phyloP scores from a whole-genome alignment of 1,140 invertebrate species.

The Adoxophyes honmai region DNA sequence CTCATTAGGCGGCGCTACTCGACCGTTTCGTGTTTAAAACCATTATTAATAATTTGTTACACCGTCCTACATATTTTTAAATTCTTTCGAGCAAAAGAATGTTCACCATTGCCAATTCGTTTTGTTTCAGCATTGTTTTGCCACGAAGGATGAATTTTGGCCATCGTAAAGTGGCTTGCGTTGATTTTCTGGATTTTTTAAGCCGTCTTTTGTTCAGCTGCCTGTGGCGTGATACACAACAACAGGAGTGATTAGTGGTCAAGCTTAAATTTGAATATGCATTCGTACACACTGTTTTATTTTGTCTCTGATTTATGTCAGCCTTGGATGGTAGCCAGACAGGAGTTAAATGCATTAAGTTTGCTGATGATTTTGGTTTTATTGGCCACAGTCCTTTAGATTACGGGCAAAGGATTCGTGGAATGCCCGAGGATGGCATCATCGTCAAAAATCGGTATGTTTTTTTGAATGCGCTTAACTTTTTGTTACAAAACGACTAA shows the following conservation, averaged over 20 bases:
- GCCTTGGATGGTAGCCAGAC: constrained; percentile 10
- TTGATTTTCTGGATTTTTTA: constrained; percentile 4
- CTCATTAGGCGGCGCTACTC: constrained; percentile 18
- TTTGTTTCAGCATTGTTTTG: constrained; percentile 13
- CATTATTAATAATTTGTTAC: constrained; percentile 25
- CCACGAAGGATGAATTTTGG: neutral
- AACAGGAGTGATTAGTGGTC: neutral
- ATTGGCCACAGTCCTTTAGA: constrained; percentile 3
- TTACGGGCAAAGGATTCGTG: constrained; percentile 6
- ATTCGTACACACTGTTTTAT: neutral
- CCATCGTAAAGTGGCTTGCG: neutral
- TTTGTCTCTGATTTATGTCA: constrained; percentile 4
- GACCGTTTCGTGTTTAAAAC: constrained; percentile 19
- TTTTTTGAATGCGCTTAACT: constrained; percentile 8
- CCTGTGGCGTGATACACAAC: neutral
- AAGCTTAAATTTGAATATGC: constrained; percentile 8
- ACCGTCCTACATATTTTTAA: constrained; percentile 23
- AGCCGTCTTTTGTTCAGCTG: neutral
- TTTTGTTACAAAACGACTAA: neutral
- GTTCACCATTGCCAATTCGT: constrained; percentile 11
- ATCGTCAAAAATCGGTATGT: constrained; percentile 2
- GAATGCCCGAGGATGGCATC: constrained; percentile 5
- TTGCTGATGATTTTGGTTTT: constrained; percentile 1
- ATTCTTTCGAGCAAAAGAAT: constrained; percentile 1
- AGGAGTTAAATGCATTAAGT: constrained; percentile 12